Evolutionary conservation across 2,888 invertebrate genomes (phyloP).

Genomic region (Phaedon cochleariae): DNA sequence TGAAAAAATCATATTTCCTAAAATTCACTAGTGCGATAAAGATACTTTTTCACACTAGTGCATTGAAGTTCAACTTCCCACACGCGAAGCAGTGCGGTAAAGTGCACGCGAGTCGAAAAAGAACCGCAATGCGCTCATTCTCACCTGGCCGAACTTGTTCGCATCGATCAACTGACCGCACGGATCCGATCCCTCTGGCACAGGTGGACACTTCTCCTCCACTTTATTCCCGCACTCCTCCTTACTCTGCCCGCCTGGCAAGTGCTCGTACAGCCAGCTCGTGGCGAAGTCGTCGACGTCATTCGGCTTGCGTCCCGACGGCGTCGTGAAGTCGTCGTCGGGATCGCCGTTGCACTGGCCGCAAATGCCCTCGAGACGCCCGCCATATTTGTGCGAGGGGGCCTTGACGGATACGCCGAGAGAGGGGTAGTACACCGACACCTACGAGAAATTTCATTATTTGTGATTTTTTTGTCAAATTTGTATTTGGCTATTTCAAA

Average conservation of each 20-base stretch:
- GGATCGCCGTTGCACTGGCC: conserved; percentile 75
- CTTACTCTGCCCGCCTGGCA: conserved; percentile 60
- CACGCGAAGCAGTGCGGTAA: too few species aligned
- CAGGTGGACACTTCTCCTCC: conserved; percentile 59
- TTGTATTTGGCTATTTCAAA: too few species aligned
- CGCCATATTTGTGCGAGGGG: conserved; percentile 77
- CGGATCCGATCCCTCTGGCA: conserved; percentile 71
- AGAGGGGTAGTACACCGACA: conserved; percentile 62
- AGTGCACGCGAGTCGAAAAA: too few species aligned
- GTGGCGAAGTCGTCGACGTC: conserved; percentile 65
- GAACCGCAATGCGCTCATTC: conserved; percentile 1
- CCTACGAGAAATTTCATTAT: conserved; percentile 49
- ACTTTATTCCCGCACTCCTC: conserved; percentile 57
- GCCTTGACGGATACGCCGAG: conserved; percentile 68
- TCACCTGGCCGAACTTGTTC: conserved; percentile 66
- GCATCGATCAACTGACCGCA: conserved; percentile 72
- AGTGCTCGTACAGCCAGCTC: conserved; percentile 65
- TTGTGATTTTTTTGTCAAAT: too few species aligned
- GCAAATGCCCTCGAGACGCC: conserved; percentile 81
- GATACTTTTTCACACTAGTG: too few species aligned
- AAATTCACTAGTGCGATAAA: too few species aligned
- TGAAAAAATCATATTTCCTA: too few species aligned
- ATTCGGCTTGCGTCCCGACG: conserved; percentile 65
- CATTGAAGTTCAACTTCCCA: too few species aligned
- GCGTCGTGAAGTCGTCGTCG: conserved; percentile 67